phyloP scores from a whole-genome alignment of 2,888 invertebrate species.

The Plutella xylostella region DNA sequence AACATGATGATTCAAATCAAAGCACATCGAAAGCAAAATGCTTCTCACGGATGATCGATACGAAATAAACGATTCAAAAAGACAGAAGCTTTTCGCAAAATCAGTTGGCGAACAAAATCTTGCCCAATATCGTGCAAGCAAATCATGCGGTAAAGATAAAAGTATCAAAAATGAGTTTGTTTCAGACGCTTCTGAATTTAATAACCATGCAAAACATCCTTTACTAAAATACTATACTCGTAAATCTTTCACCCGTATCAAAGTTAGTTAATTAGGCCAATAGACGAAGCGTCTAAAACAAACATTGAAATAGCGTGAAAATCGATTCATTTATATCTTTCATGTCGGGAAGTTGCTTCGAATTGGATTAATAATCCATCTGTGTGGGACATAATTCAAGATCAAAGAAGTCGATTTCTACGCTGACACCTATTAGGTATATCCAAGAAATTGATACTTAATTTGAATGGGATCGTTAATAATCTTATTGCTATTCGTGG shows the following conservation, averaged over 20 bases:
- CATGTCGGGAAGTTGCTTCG: neutral
- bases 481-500: too few relatives aligned
- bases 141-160: conserved; percentile 33
- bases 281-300: conserved; percentile 2
- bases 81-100: conserved; percentile 39
- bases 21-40: conserved; percentile 54
- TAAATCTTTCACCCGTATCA: neutral
- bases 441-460: neutral
- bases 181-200: conserved; percentile 1
- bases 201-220: neutral
- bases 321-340: too few relatives aligned
- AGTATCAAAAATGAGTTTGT: neutral
- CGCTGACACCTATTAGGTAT: neutral
- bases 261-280: neutral
- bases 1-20: conserved; percentile 30
- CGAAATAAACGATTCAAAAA: neutral
- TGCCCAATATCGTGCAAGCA: conserved; percentile 43
- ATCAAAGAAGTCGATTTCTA: neutral
- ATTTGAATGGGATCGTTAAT: too few relatives aligned
- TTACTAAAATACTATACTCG: neutral
- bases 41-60: neutral
- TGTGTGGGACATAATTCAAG: neutral
- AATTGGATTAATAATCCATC: neutral
- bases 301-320: neutral
- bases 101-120: conserved; percentile 24